Evolutionary conservation across 2,113 vertebrate genomes (phyloP), one percentile per base, ranked within the genome.

Genomic region (Chrysochloris asiatica): DNA sequence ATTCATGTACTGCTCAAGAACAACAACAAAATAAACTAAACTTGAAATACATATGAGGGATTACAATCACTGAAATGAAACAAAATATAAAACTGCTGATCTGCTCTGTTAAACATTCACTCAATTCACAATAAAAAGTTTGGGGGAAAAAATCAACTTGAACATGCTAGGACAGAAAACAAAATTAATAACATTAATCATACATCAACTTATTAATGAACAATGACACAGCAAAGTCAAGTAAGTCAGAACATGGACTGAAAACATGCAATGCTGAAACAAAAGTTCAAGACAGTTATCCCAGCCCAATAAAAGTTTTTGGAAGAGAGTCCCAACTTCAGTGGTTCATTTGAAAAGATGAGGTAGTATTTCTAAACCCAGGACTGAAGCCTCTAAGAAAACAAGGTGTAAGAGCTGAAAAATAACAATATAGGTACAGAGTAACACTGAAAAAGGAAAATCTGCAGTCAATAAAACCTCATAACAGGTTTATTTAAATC

Each of bases 161-260:
- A 94, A 43, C 38, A 88, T 21, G 65, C 3, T 24, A 86, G 21
- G 59, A 83, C 3, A 88, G 79, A 71, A 48, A 81, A 81, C 52
- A 78, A 83, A 81, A 38, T 82, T 43, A 91, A 82, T 17, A 83
- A 83, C 30, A 54, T 33, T 79, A 76, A 71, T 82, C 3, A 92
- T 52, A 65, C 61, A 83, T 52, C 19, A 56, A 83, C 10, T 87
- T 88, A 73, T 67, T 94, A 91, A 82, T 59, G 36, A 96, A 86
- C 6, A 30, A 85, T 59, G 67, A 59, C 6, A 77, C 2, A 43
- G 22, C 73, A 28, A 65, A 83, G 33, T 21, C 21, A 90, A 77
- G 6, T 28, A 83, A 89, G 33, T 12, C 89, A 54, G 30, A 26
- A 72, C 22, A 59, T 6, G 30, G 7, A 59, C 28, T 83, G 56